Evolutionary conservation across 2,113 vertebrate species (phyloP).

Genomic region (Prunella fulvescens): DNA sequence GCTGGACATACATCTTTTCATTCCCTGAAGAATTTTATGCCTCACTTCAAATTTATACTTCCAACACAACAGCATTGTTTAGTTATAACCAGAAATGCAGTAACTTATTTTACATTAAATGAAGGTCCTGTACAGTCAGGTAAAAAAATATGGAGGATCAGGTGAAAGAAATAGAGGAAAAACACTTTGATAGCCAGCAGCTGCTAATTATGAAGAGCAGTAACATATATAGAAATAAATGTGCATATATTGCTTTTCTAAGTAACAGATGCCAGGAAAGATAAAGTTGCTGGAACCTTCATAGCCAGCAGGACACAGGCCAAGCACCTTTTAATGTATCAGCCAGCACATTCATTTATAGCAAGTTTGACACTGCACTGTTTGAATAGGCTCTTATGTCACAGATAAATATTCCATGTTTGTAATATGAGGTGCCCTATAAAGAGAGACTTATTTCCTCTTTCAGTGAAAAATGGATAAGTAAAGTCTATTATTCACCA

Average conservation of each 20-base stretch:
- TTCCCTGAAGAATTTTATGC: neutral
- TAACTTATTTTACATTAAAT: neutral
- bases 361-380: neutral
- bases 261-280: neutral
- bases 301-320: neutral
- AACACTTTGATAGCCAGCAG: neutral
- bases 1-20: neutral
- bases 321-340: neutral
- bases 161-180: neutral
- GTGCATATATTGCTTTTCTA: neutral
- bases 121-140: neutral
- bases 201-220: neutral
- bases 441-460: slow-evolving; percentile 32
- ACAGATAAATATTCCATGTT: slow-evolving; percentile 54
- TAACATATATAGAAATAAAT: neutral
- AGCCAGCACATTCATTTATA: neutral
- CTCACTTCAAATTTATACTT: neutral
- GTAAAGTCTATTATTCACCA: slow-evolving; percentile 22
- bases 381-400: slow-evolving; percentile 37
- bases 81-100: neutral
- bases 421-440: slow-evolving; percentile 27
- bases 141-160: accelerated
- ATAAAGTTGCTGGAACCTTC: neutral
- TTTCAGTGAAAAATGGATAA: slow-evolving; percentile 27
- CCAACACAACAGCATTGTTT: neutral